These are phyloP conservation scores for Leptogaster cylindrica DNA, from an alignment of 2,888 invertebrate species.

Conservation along the genomic window DNA sequence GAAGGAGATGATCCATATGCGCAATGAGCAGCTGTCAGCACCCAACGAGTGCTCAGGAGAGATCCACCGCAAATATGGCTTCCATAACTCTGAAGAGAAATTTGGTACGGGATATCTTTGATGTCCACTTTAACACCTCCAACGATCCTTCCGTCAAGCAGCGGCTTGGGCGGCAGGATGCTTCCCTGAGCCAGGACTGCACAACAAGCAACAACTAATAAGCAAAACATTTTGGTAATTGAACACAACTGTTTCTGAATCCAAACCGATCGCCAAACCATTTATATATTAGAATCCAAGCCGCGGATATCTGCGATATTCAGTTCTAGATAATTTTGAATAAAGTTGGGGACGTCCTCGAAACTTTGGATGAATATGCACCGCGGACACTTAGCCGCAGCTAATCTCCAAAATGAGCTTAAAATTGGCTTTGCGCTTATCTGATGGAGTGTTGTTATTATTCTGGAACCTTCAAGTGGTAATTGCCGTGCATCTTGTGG, in stretches of 20 bases:
- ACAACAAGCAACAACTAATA: background rate
- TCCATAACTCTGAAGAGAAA: conserved; percentile 58
- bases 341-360: too few relatives aligned
- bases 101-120: conserved; percentile 61
- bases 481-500: too few relatives aligned
- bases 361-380: too few relatives aligned
- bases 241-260: background rate
- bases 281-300: too few relatives aligned
- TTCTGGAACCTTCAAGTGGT: too few relatives aligned
- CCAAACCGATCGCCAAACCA: too few relatives aligned
- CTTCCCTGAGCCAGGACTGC: conserved; percentile 1
- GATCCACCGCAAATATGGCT: conserved; percentile 63
- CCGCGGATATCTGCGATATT: too few relatives aligned
- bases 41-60: conserved; percentile 56
- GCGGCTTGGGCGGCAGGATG: conserved; percentile 10
- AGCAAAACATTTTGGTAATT: conserved; percentile 14
- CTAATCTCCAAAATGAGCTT: too few relatives aligned
- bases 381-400: too few relatives aligned
- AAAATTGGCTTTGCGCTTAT: too few relatives aligned
- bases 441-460: too few relatives aligned
- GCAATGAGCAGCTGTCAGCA: conserved; percentile 63
- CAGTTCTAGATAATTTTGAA: too few relatives aligned
- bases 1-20: conserved; percentile 48
- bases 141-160: conserved; percentile 59
- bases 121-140: conserved; percentile 61